Evolutionary conservation across 37 sponge, comb jelly and placozoan genomes (phyloP).

Genomic region (Tethya wilhelma): DNA sequence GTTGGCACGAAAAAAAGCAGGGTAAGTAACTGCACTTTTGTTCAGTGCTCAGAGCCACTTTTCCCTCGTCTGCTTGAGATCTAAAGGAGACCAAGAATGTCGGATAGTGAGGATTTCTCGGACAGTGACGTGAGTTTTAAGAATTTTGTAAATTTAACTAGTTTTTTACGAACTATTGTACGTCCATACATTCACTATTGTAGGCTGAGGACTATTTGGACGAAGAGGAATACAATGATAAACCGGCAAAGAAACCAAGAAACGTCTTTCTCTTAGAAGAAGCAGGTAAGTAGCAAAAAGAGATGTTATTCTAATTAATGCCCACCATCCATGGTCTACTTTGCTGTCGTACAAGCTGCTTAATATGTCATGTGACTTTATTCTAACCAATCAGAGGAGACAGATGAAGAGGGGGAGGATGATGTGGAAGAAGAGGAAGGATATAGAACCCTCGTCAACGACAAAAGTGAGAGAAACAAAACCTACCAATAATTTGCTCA

Average conservation of each 20-base stretch:
- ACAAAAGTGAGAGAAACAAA: conserved; percentile 19
- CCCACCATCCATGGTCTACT: no score
- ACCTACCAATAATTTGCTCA: neutral
- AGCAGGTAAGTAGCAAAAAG: no score
- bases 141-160: no score
- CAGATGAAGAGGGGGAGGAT: conserved; percentile 78
- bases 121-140: no score
- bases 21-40: no score
- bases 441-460: conserved; percentile 27
- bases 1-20: no score
- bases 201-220: conserved; percentile 49
- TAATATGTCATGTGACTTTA: conserved; percentile 10
- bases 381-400: conserved; percentile 18
- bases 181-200: neutral
- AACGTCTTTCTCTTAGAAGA: conserved; percentile 17
- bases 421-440: conserved; percentile 68
- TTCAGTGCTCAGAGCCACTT: no score
- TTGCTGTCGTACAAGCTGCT: neutral
- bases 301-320: no score
- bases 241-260: conserved; percentile 63
- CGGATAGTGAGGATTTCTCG: no score
- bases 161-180: neutral
- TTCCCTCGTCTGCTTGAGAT: no score
- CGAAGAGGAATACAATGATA: conserved; percentile 63
- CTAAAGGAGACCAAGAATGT: no score